Percentiles rank a stretch among this genome's conserved stretches.
These are phyloP conservation scores for Telmatherina bonti DNA, from an alignment of 2,797 vertebrate genomes.

Conservation along the genomic window DNA sequence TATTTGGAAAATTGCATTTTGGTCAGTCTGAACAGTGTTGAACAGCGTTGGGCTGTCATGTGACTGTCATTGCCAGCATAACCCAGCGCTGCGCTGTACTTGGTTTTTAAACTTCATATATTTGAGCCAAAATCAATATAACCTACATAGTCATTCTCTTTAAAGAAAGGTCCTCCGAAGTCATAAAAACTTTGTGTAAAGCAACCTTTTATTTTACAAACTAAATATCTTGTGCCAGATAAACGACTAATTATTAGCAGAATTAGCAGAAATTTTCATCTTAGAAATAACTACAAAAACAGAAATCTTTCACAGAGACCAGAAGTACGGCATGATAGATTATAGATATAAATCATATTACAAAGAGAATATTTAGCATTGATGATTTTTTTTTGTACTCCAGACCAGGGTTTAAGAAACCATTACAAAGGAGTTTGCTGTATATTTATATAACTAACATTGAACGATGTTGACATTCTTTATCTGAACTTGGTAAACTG, in stretches of 20 bases:
- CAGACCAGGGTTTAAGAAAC: neutral
- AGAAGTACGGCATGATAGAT: neutral
- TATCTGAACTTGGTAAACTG: too few species aligned
- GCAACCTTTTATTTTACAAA: neutral
- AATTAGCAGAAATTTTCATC: neutral
- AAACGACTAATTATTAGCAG: too few species aligned
- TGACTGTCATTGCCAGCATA: neutral
- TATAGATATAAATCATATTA: too few species aligned
- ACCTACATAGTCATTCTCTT: neutral
- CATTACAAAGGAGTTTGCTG: neutral
- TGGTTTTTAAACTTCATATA: slow-evolving; percentile 13
- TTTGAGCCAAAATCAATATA: neutral
- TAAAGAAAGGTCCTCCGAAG: neutral
- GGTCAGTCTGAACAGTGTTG: slow-evolving; percentile 11
- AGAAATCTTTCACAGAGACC: neutral
- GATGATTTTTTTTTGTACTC: neutral
- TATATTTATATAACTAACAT: neutral
- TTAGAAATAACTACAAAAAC: neutral
- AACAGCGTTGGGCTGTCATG: slow-evolving; percentile 3
- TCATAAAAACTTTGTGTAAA: neutral
- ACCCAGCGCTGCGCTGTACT: neutral
- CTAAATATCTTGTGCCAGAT: too few species aligned
- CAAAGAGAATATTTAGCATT: neutral
- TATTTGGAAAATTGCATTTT: slow-evolving; percentile 5
- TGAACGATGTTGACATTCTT: too few species aligned